These are phyloP conservation scores for Philaenus spumarius DNA, from an alignment of 1,140 invertebrate genomes.

Conservation along the genomic window DNA sequence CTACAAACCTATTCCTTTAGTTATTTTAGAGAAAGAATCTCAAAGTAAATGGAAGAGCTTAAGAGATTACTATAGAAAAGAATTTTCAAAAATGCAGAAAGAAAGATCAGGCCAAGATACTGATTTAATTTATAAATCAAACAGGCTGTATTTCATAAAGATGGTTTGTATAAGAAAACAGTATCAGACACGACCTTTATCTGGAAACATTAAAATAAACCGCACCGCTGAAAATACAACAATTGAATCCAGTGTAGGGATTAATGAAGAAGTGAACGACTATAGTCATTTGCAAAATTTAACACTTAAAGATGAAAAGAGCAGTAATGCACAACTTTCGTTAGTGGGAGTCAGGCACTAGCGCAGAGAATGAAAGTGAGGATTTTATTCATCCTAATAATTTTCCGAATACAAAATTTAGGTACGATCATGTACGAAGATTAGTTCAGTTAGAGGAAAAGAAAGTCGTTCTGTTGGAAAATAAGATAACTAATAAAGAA, in stretches of 20 bases:
- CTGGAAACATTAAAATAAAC: background rate
- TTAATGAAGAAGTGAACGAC: background rate
- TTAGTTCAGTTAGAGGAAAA: background rate
- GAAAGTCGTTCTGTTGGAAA: background rate
- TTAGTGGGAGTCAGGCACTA: background rate
- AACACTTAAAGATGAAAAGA: background rate
- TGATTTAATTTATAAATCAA: background rate
- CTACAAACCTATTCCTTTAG: no score
- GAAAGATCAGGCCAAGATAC: slow-evolving; percentile 1
- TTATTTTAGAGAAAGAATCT: no score
- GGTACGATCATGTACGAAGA: background rate
- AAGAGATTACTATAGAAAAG: slow-evolving; percentile 3
- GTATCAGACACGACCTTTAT: background rate
- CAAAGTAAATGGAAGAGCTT: slow-evolving; percentile 3
- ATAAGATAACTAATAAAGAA: background rate
- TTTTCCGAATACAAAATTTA: background rate
- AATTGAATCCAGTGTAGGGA: background rate
- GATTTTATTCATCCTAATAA: background rate
- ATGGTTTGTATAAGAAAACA: background rate
- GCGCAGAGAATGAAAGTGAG: background rate
- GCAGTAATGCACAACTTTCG: background rate
- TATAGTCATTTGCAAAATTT: background rate
- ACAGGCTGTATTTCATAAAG: background rate
- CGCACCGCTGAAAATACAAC: background rate
- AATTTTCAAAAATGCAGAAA: background rate